These are phyloP conservation scores for Carassius carassius DNA, from an alignment of 2,113 vertebrate species.

Conservation along the genomic window DNA sequence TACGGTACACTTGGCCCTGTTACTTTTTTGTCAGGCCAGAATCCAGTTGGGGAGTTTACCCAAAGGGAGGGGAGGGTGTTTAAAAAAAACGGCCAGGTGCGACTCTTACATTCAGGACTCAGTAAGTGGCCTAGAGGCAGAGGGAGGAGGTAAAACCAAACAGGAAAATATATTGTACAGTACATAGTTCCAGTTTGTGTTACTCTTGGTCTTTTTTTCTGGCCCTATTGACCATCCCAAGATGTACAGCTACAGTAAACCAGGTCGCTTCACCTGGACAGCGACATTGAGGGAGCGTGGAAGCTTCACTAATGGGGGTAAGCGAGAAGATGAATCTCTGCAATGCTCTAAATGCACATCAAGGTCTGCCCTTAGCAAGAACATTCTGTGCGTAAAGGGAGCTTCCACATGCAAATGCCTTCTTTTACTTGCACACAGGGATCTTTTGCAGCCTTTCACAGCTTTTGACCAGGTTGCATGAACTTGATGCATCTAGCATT, in stretches of 20 bases:
- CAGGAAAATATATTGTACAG: background rate
- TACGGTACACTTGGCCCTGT: constrained; percentile 8
- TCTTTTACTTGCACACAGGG: background rate
- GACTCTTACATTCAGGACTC: constrained; percentile 35
- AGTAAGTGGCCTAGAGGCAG: background rate
- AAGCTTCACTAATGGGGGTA: constrained; percentile 53
- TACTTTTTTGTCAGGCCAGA: constrained; percentile 57
- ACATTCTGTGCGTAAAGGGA: background rate
- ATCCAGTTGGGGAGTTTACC: constrained; percentile 56
- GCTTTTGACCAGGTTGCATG: background rate
- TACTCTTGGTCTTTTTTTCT: background rate
- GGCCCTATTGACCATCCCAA: background rate
- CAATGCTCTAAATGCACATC: constrained; percentile 38
- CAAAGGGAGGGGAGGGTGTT: constrained; percentile 54
- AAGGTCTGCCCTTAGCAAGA: constrained; percentile 30
- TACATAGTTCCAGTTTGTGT: background rate
- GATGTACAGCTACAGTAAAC: constrained; percentile 63
- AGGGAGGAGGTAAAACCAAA: constrained; percentile 17
- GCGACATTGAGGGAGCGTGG: constrained; percentile 63
- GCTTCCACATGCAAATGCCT: constrained; percentile 8
- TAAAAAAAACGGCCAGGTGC: constrained; percentile 63
- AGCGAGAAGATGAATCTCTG: constrained; percentile 18
- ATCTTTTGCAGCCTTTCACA: background rate
- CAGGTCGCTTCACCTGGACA: constrained; percentile 67
- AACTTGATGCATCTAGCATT: background rate